Evolutionary conservation across 2,113 vertebrate species (phyloP).

Genomic region (Labeo rohita): DNA sequence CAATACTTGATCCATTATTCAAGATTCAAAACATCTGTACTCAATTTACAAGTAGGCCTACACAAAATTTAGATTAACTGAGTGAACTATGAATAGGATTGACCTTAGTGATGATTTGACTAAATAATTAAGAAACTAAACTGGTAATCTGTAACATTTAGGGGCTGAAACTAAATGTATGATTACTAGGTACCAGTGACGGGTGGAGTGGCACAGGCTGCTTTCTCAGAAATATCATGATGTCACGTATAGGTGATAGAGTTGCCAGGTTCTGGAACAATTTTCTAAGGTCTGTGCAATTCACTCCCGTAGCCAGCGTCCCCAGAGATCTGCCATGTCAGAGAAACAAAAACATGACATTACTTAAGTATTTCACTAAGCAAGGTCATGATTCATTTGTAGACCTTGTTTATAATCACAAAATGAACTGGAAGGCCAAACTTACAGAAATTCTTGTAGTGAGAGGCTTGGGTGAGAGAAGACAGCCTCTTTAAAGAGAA

Average conservation of each 20-base stretch:
- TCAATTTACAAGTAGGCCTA: neutral
- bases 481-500: conserved; percentile 66
- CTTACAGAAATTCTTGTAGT: conserved; percentile 68
- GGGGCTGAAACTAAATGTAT: neutral
- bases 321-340: conserved; percentile 69
- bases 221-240: conserved; percentile 68
- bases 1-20: neutral
- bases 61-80: neutral
- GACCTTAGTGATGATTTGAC: neutral
- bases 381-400: neutral
- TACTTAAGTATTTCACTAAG: neutral
- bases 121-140: neutral
- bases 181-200: conserved; percentile 69
- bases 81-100: neutral
- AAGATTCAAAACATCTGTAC: neutral
- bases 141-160: neutral
- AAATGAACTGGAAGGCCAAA: conserved; percentile 14
- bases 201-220: conserved; percentile 73
- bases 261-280: conserved; percentile 50
- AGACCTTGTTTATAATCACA: neutral
- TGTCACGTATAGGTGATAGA: conserved; percentile 40
- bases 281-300: conserved; percentile 64
- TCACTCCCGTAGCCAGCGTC: conserved; percentile 71
- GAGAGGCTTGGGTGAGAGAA: conserved; percentile 49
- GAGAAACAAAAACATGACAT: conserved; percentile 6